Percentiles rank a stretch among this genome's conserved stretches.
Evolutionary conservation across 2,113 vertebrate species (phyloP).

Genomic region (Taxidea taxus): DNA sequence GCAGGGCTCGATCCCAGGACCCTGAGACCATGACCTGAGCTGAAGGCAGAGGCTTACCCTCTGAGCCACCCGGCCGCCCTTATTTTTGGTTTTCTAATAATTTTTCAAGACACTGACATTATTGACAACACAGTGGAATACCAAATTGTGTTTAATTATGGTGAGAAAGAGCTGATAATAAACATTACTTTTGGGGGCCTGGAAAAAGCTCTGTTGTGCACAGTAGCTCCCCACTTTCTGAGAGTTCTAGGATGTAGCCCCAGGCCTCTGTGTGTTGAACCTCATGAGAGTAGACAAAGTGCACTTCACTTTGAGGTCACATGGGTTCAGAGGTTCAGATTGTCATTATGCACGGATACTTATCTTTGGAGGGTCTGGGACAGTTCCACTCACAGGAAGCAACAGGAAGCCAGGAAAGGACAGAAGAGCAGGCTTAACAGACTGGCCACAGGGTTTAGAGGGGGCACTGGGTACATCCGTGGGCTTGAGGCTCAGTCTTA

Average conservation of each 20-base stretch:
- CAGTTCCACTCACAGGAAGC: not conserved
- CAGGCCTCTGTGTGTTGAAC: not conserved
- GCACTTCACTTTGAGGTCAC: not conserved
- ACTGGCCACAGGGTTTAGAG: not conserved
- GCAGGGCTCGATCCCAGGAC: no score
- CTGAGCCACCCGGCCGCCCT: no score
- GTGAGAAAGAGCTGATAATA: not conserved
- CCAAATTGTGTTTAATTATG: not conserved
- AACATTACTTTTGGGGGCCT: not conserved
- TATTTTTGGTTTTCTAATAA: not conserved
- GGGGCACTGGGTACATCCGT: accelerated
- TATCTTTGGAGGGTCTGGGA: not conserved
- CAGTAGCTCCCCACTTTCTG: not conserved
- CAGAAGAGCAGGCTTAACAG: not conserved
- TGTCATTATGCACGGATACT: not conserved
- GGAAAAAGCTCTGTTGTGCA: not conserved
- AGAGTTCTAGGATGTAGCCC: not conserved
- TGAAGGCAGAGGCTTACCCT: no score
- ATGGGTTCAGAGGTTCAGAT: not conserved
- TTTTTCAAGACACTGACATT: not conserved
- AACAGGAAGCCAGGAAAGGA: not conserved
- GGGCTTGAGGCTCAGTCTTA: not conserved
- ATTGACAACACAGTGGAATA: not conserved
- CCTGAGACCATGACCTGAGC: no score
- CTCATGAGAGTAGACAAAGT: not conserved